Evolutionary conservation across 2,888 invertebrate genomes (phyloP).

Genomic region (Balanococcus diminutus): DNA sequence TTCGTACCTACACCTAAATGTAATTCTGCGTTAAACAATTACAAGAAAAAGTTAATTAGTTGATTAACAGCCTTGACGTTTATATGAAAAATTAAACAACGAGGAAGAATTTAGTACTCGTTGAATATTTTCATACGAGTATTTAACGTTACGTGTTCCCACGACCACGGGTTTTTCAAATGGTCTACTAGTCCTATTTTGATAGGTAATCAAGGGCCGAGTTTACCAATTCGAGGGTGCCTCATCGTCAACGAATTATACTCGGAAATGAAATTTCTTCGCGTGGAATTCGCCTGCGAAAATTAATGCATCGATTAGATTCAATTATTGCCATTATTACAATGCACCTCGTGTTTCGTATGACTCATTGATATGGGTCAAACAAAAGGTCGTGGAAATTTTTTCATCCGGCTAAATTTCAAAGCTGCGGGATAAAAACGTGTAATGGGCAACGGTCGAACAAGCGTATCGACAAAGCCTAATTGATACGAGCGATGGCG

Average conservation of each 20-base stretch:
- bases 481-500: not conserved
- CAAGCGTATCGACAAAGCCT: not conserved
- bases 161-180: too few relatives aligned
- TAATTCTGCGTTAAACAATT: not conserved
- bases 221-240: too few relatives aligned
- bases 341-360: not conserved
- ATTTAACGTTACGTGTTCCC: not conserved
- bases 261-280: too few relatives aligned
- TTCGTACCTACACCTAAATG: too few relatives aligned
- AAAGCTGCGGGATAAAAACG: not conserved
- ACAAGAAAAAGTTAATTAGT: not conserved
- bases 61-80: conserved; percentile 10
- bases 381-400: not conserved
- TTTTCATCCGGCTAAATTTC: not conserved
- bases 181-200: too few relatives aligned
- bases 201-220: too few relatives aligned
- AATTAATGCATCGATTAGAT: too few relatives aligned
- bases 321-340: too few relatives aligned
- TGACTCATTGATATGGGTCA: not conserved
- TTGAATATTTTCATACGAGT: too few relatives aligned
- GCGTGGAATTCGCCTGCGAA: too few relatives aligned
- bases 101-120: not conserved
- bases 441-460: not conserved
- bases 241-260: too few relatives aligned
- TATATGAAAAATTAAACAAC: not conserved